Evolutionary conservation across 2,113 vertebrate genomes (phyloP).

Genomic region (Nipponia nippon): DNA sequence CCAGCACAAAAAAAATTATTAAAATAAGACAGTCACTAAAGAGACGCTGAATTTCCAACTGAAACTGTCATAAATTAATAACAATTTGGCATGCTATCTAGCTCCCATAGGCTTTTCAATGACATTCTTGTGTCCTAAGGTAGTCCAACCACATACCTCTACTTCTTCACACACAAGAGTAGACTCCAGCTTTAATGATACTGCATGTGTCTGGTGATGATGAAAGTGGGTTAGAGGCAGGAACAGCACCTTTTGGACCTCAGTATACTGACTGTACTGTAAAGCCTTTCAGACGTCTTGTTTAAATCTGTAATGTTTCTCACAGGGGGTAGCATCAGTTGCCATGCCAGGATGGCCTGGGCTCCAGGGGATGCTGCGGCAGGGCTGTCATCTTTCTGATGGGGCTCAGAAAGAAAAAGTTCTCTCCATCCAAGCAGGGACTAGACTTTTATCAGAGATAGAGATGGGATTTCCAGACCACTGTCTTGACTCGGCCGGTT

Average conservation of each 20-base stretch:
- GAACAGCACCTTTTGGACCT: neutral
- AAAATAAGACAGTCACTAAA: neutral
- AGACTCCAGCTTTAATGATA: neutral
- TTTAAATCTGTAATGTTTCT: neutral
- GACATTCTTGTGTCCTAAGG: neutral
- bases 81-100: neutral
- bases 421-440: neutral
- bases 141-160: neutral
- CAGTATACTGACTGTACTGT: neutral
- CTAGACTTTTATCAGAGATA: neutral
- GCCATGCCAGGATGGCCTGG: neutral
- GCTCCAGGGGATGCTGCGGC: neutral
- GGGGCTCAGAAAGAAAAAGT: neutral
- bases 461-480: conserved; percentile 4
- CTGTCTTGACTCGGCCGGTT: neutral
- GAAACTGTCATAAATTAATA: neutral
- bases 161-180: neutral
- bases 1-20: neutral
- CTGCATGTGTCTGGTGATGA: neutral
- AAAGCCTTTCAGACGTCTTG: neutral
- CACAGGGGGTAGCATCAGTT: neutral
- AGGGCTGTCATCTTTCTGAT: neutral
- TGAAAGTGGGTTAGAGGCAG: neutral
- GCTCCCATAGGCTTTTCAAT: neutral
- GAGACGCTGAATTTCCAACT: neutral